phyloP scores from a whole-genome alignment of 2,113 vertebrate genomes.

The Coptodon rendalli region DNA sequence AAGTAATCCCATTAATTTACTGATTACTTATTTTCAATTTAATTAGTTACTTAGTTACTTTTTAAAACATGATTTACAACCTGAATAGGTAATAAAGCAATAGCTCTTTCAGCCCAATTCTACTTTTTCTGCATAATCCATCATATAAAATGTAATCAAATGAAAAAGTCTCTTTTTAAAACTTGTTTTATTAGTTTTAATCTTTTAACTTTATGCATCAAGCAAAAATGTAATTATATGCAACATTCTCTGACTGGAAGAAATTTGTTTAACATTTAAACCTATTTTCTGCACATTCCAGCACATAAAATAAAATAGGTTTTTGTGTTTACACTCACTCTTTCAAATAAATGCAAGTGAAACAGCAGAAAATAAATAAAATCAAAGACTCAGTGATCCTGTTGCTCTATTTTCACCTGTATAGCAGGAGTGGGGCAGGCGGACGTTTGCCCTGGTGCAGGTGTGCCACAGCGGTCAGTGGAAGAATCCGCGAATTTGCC shows the following conservation, averaged over 20 bases:
- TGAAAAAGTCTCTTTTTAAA: not conserved
- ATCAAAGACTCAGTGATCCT: rapidly evolving
- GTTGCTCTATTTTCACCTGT: no score
- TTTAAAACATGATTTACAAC: not conserved
- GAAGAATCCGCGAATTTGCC: no score
- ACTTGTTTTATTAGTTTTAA: not conserved
- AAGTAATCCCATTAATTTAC: not conserved
- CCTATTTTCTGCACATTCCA: no score
- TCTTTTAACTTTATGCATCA: not conserved
- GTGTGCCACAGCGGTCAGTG: rapidly evolving
- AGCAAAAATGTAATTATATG: rapidly evolving
- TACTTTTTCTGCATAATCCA: no score
- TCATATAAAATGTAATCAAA: rapidly evolving
- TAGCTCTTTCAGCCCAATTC: not conserved
- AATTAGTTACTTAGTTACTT: not conserved
- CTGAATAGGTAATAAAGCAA: rapidly evolving
- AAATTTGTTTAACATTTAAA: not conserved
- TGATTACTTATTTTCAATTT: not conserved
- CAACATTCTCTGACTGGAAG: not conserved
- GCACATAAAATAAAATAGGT: not conserved
- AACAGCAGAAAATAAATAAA: no score
- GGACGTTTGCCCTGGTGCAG: rapidly evolving
- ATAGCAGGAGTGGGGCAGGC: rapidly evolving
- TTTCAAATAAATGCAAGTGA: no score
- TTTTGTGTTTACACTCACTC: no score